A percentile compares a stretch with the other conserved stretches of the same genome.
phyloP scores from a whole-genome alignment of 1,140 invertebrate genomes.

The Microplitis demolitor region DNA sequence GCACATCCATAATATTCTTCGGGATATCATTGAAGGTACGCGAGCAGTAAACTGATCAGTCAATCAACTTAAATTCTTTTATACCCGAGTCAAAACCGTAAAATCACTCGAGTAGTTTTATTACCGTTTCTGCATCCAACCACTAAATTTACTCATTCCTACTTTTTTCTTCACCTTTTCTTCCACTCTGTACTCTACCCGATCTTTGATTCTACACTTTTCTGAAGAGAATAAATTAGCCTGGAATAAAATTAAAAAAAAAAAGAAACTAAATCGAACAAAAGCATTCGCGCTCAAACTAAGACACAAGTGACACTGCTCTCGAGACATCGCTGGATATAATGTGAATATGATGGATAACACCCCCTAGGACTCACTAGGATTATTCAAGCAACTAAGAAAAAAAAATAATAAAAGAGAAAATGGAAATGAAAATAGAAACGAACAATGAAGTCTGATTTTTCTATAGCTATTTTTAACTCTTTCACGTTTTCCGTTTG shows the following conservation, averaged over 20 bases:
- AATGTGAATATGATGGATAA: neutral
- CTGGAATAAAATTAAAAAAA: too few species aligned
- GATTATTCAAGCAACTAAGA: neutral
- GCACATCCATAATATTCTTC: too few species aligned
- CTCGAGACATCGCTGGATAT: neutral
- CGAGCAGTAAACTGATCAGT: conserved; percentile 25
- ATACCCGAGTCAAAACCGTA: neutral
- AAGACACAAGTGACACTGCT: neutral
- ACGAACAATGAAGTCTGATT: neutral
- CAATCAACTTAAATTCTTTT: conserved; percentile 32
- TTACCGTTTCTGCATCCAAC: too few species aligned
- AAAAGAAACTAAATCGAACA: too few species aligned
- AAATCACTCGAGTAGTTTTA: too few species aligned
- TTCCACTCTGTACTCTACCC: too few species aligned
- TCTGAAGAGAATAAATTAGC: too few species aligned
- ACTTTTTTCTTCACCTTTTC: too few species aligned
- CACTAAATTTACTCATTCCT: too few species aligned
- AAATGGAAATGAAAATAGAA: too few species aligned
- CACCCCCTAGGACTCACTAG: neutral
- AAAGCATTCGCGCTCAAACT: neutral
- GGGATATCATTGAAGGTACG: too few species aligned
- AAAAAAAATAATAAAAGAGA: neutral
- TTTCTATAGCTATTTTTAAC: neutral
- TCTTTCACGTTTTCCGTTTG: neutral
- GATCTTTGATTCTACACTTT: too few species aligned